These are phyloP conservation scores for Ceryle rudis DNA, from an alignment of 2,797 vertebrate genomes.

Conservation along the genomic window DNA sequence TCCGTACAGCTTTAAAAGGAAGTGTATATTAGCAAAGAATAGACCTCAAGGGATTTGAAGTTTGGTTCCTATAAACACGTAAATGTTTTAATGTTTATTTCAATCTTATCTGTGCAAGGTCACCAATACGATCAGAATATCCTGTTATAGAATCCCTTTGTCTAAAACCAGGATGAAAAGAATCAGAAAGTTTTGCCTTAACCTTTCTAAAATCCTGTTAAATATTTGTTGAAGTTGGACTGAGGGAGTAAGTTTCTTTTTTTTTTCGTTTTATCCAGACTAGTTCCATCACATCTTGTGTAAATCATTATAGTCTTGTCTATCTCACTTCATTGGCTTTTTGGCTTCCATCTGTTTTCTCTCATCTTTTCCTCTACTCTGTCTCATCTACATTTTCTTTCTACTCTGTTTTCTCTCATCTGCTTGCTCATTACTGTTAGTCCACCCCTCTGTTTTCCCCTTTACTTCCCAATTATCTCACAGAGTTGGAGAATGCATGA, in stretches of 20 bases:
- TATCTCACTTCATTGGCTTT: constrained; percentile 49
- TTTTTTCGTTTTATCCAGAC: constrained; percentile 22
- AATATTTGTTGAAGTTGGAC: not conserved
- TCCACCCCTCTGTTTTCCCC: not conserved
- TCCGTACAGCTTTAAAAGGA: not conserved
- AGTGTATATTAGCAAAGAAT: not conserved
- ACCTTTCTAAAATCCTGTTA: not conserved
- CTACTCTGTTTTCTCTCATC: constrained; percentile 34
- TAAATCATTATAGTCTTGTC: constrained; percentile 54
- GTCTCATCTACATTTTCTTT: not conserved
- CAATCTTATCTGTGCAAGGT: constrained; percentile 6
- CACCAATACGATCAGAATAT: not conserved
- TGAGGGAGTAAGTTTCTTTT: not conserved
- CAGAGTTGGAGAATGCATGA: not conserved
- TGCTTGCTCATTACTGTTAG: constrained; percentile 3
- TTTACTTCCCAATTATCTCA: constrained; percentile 17
- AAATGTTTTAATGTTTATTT: constrained; percentile 1
- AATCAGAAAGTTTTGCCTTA: not conserved
- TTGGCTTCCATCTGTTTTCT: constrained; percentile 49
- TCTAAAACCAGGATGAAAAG: constrained; percentile 22
- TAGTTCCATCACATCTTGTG: not conserved
- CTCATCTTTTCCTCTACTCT: constrained; percentile 39
- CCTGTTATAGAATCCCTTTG: not conserved
- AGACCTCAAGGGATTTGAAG: not conserved
- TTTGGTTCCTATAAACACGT: not conserved